These are phyloP conservation scores for Epinephelus fuscoguttatus DNA, from an alignment of 2,113 vertebrate species.

Conservation along the genomic window DNA sequence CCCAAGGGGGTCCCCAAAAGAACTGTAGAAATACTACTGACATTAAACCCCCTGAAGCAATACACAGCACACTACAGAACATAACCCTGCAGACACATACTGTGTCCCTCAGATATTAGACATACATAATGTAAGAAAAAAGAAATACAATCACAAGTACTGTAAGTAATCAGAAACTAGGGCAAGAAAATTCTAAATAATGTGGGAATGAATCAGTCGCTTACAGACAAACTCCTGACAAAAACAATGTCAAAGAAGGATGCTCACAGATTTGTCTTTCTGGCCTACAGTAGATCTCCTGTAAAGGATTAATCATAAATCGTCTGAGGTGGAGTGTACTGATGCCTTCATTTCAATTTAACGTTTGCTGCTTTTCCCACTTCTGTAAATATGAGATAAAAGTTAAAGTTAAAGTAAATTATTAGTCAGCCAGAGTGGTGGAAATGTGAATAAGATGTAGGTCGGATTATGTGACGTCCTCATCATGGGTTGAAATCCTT, in stretches of 20 bases:
- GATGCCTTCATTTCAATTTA: not conserved
- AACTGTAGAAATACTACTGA: not conserved
- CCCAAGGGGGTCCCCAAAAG: not conserved
- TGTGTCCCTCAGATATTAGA: conserved; percentile 1
- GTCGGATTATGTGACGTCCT: not conserved
- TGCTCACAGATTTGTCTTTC: not conserved
- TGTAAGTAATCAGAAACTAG: not conserved
- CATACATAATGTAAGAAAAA: conserved; percentile 28
- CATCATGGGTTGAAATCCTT: not conserved
- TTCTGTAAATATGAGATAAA: not conserved
- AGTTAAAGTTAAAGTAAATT: conserved; percentile 8
- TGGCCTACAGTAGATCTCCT: not conserved
- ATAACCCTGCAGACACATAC: not conserved
- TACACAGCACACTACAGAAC: not conserved
- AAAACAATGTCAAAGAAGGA: conserved; percentile 3
- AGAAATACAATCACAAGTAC: not conserved
- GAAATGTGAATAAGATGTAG: not conserved
- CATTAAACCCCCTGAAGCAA: conserved; percentile 7
- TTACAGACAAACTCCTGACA: conserved; percentile 1
- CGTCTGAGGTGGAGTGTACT: not conserved
- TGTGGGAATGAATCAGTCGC: conserved; percentile 4
- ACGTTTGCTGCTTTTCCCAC: not conserved
- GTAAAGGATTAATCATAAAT: not conserved
- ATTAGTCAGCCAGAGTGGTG: not conserved
- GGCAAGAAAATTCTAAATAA: conserved; percentile 1